A percentile compares a stretch with the other conserved stretches of the same genome.
Conservation (phyloP, 2,797 vertebrate genomes). For the Typhlichthys eigenmanni region DNA sequence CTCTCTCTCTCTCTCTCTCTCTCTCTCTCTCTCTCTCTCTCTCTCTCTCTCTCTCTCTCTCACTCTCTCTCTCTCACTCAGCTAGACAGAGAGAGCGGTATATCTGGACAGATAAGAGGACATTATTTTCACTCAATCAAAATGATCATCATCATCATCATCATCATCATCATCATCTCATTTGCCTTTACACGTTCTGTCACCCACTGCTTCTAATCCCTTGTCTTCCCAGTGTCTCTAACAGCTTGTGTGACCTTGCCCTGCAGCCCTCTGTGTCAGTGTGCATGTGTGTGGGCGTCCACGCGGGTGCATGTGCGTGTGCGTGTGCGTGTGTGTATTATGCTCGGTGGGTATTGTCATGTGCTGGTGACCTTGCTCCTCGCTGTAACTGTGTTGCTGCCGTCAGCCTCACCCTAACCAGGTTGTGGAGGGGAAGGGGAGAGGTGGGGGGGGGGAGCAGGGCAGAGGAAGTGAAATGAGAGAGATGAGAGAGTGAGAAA, state of each 20-base stretch:
- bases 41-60: background rate
- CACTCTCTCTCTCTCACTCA: constrained; percentile 2
- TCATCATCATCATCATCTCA: constrained; percentile 11
- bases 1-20: constrained; percentile 34
- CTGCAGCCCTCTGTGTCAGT: constrained; percentile 9
- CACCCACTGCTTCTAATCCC: background rate
- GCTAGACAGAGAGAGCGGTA: constrained; percentile 19
- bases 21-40: constrained; percentile 29
- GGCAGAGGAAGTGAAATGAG: background rate
- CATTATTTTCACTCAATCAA: constrained; percentile 40
- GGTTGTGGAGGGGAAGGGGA: constrained; percentile 35
- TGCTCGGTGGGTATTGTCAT: too few species aligned
- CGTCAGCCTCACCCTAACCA: constrained; percentile 32
- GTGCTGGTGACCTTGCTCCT: constrained; percentile 37
- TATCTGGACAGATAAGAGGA: constrained; percentile 29
- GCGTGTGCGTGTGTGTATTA: constrained; percentile 30
- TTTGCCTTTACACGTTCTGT: background rate
- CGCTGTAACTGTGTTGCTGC: constrained; percentile 33
- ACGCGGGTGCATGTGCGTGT: constrained; percentile 4
- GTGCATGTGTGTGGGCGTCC: constrained; percentile 3
- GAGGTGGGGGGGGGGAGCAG: constrained; percentile 5
- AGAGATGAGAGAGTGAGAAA: background rate
- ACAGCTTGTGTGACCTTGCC: constrained; percentile 57
- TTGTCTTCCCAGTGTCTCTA: constrained; percentile 8
- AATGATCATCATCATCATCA: too few species aligned